These are phyloP conservation scores for Bellardia pandia DNA, from an alignment of 2,888 invertebrate species.

Conservation along the genomic window DNA sequence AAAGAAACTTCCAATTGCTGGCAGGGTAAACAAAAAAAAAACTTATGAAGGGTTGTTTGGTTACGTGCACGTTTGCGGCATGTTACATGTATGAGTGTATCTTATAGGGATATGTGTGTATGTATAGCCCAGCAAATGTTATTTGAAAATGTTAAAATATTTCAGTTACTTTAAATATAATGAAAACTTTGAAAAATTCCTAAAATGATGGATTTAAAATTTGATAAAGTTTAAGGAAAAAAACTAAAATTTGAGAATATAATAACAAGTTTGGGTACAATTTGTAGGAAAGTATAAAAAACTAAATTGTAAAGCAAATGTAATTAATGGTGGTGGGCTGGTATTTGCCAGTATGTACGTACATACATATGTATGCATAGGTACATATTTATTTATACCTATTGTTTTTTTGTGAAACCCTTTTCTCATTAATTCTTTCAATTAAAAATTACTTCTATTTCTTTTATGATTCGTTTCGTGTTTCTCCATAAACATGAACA, in stretches of 20 bases:
- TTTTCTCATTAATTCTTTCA: slow-evolving; percentile 1
- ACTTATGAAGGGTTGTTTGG: slow-evolving; percentile 41
- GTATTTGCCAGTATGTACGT: background rate
- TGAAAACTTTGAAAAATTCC: background rate
- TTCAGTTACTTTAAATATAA: background rate
- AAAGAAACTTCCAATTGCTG: too few relatives aligned
- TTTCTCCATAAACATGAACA: slow-evolving; percentile 9
- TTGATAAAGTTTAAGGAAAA: too few relatives aligned
- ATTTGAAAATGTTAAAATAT: background rate
- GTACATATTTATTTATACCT: background rate
- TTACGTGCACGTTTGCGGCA: slow-evolving; percentile 12
- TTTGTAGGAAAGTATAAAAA: too few relatives aligned
- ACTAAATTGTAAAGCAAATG: background rate
- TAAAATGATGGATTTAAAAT: too few relatives aligned
- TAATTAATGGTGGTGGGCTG: background rate
- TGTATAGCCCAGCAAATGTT: slow-evolving; percentile 30
- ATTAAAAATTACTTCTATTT: background rate
- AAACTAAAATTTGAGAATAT: too few relatives aligned
- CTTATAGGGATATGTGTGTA: background rate
- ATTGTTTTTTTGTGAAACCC: slow-evolving; percentile 14
- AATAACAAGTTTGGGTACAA: too few relatives aligned
- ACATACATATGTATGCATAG: background rate
- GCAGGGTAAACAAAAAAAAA: too few relatives aligned
- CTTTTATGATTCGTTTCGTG: background rate
- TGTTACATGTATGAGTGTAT: slow-evolving; percentile 3